Conservation (phyloP, 2,888 invertebrate species). For the Camponotus fellah region DNA sequence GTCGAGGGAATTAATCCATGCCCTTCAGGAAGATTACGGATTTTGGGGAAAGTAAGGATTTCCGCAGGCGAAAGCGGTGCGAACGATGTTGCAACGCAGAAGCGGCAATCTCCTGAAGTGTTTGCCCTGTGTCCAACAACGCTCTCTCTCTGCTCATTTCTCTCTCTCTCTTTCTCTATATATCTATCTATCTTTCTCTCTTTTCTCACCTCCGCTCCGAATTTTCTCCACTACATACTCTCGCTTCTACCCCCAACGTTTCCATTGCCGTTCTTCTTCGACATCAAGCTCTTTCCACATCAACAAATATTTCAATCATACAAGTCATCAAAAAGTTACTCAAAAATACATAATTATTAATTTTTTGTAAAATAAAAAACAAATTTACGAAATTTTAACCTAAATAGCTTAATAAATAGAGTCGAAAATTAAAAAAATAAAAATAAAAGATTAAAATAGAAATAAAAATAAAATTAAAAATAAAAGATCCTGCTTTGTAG, state of each 20-base stretch:
- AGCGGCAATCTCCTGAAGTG: conserved; percentile 78
- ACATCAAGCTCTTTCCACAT: conserved; percentile 43
- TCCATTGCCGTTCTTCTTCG: conserved; percentile 59
- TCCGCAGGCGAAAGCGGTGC: conserved; percentile 67
- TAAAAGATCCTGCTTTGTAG: background rate
- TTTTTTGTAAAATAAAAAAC: background rate
- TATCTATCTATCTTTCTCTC: conserved; percentile 12
- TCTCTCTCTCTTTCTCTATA: conserved; percentile 47
- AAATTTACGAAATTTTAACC: background rate
- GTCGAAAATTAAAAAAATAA: background rate
- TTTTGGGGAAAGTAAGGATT: conserved; percentile 78
- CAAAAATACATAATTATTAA: background rate
- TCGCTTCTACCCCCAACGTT: conserved; percentile 56
- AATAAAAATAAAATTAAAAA: background rate
- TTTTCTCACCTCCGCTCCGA: conserved; percentile 40
- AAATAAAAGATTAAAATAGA: background rate
- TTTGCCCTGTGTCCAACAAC: conserved; percentile 77
- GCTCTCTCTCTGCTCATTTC: conserved; percentile 57
- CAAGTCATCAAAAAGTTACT: background rate
- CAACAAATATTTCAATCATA: background rate
- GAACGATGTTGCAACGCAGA: conserved; percentile 69
- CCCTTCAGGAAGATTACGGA: conserved; percentile 77
- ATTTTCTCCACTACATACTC: conserved; percentile 42
- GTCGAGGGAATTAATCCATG: conserved; percentile 75
- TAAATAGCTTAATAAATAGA: background rate